phyloP scores from a whole-genome alignment of 2,888 invertebrate species.

The Fragum sueziense region DNA sequence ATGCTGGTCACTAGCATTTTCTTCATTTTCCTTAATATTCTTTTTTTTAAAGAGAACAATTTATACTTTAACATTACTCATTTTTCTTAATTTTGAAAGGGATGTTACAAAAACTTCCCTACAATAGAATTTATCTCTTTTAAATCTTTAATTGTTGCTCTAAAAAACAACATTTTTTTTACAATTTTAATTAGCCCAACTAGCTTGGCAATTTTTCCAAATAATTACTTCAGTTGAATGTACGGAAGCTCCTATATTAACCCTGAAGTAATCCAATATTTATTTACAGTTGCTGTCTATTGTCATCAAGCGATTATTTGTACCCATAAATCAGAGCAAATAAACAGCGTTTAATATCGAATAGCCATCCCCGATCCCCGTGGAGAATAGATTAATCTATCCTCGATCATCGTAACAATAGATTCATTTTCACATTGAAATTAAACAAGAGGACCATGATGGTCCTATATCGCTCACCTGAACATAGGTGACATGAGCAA shows the following conservation, averaged over 20 bases:
- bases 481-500: too few species aligned
- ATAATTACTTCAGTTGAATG: slow-evolving; percentile 44
- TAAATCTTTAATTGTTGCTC: too few species aligned
- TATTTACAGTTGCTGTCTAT: slow-evolving; percentile 49
- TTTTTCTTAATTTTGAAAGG: too few species aligned
- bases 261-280: slow-evolving; percentile 49
- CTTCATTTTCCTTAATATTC: too few species aligned
- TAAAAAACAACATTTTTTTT: too few species aligned
- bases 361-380: slow-evolving; percentile 34
- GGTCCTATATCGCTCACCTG: too few species aligned
- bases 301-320: slow-evolving; percentile 37
- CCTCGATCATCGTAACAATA: slow-evolving; percentile 45
- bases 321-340: slow-evolving; percentile 58
- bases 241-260: slow-evolving; percentile 26
- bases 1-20: too few species aligned
- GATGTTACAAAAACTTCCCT: too few species aligned
- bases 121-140: too few species aligned
- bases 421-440: slow-evolving; percentile 45
- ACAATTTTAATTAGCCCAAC: slow-evolving; percentile 22
- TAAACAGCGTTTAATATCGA: slow-evolving; percentile 53
- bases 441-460: too few species aligned
- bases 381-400: slow-evolving; percentile 46
- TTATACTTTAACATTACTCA: too few species aligned
- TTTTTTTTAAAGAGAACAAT: too few species aligned
- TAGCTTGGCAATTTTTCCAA: slow-evolving; percentile 38